Evolutionary conservation across 2,797 vertebrate species (phyloP), one percentile per base, ranked within the genome.

Genomic region (Scomberomorus guttatus): DNA sequence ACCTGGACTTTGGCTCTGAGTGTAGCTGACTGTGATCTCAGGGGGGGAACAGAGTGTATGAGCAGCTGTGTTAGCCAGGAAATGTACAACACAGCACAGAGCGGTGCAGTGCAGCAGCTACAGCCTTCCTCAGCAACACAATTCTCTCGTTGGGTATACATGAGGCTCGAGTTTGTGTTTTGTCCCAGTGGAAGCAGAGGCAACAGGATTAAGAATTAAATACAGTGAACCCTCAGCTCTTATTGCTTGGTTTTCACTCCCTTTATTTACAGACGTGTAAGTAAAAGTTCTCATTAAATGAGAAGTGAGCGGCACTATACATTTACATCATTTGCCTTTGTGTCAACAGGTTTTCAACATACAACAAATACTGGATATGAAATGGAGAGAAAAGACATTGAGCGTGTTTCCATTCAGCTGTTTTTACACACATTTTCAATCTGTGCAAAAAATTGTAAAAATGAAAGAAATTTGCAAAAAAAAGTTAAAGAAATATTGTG

Each of bases 51-150:
- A 25, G 72, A 76, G 79, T 2, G 46, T 34, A 75, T 17, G 60
- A 89, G 84, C 85, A 87, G 87, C 87, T 87, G 84, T 4, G 66
- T 46, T 34, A 2, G 67, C 79, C 85, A 84, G 85, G 85, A 91
- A 86, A 71, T 58, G 62, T 65, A 55, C 64, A 74, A n/a, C 65
- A 17, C 59, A n/a, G 37, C 18, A 22, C 64, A 70, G 68, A 68
- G 69, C 57, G 44, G 64, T 11, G 67, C 22, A 66, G 32, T 27
- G 70, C 76, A 72, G 73, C 77, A 66, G 75, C 61, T 22, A 20
- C 57, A 54, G 11, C 18, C 39, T 1, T 25, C 65, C 25, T 37
- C 34, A 63, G 37, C 44, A 48, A 39, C 9, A 2, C 8, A n/a
- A 15, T 8, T 4, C 51, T 46, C 44, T 65, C 61, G 10, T 1